Evolutionary conservation across 2,888 invertebrate genomes (phyloP).

Genomic region (Portevinia maculata): DNA sequence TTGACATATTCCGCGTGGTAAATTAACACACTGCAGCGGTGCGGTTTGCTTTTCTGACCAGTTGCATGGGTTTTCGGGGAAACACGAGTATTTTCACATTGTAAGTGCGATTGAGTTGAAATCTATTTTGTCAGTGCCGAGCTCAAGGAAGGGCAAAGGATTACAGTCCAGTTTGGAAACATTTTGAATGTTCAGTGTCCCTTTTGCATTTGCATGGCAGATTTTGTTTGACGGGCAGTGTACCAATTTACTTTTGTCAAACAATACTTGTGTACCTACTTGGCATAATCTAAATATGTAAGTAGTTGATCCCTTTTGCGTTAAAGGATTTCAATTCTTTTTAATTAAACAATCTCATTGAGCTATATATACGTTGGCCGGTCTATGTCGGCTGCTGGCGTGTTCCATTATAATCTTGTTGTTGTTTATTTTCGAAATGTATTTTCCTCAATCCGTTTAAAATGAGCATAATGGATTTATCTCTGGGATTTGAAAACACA

Average conservation of each 20-base stretch:
- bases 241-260: slow-evolving; percentile 56
- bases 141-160: slow-evolving; percentile 43
- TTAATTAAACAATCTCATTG: slow-evolving; percentile 69
- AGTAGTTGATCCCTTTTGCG: slow-evolving; percentile 72
- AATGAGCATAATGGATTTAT: slow-evolving; percentile 70
- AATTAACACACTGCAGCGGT: slow-evolving; percentile 41
- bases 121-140: slow-evolving; percentile 1
- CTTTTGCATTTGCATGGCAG: slow-evolving; percentile 44
- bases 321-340: slow-evolving; percentile 74
- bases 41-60: slow-evolving; percentile 43
- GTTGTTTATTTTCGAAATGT: slow-evolving; percentile 61
- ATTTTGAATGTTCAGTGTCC: slow-evolving; percentile 63
- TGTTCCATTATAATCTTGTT: slow-evolving; percentile 53
- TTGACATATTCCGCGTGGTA: slow-evolving; percentile 66
- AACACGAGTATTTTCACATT: slow-evolving; percentile 35
- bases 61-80: slow-evolving; percentile 53
- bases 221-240: slow-evolving; percentile 31
- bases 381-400: slow-evolving; percentile 8
- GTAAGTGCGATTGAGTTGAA: slow-evolving; percentile 16
- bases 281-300: slow-evolving; percentile 65
- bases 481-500: slow-evolving; percentile 63
- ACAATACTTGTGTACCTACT: slow-evolving; percentile 59
- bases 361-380: slow-evolving; percentile 24
- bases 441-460: slow-evolving; percentile 67
- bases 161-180: slow-evolving; percentile 61